A percentile compares a stretch with the other conserved stretches of the same genome.
phyloP scores from a whole-genome alignment of 2,888 invertebrate genomes.

The Machimus rusticus region DNA sequence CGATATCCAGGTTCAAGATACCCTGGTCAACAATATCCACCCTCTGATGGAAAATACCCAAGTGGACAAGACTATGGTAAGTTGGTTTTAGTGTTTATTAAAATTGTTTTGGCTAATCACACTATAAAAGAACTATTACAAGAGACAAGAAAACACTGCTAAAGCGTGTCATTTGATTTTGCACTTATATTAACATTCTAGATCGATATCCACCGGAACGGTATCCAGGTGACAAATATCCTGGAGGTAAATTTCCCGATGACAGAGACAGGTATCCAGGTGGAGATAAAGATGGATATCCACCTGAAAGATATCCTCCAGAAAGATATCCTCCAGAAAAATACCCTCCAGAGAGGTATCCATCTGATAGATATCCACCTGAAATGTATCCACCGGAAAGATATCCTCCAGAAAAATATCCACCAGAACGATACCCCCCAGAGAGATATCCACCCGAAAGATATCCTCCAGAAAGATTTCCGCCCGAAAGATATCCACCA shows the following conservation, averaged over 20 bases:
- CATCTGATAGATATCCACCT: conserved; percentile 59
- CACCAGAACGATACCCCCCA: conserved; percentile 63
- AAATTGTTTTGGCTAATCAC: not conserved
- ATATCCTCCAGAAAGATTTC: conserved; percentile 62
- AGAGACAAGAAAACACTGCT: conserved; percentile 43
- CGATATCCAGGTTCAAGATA: conserved; percentile 61
- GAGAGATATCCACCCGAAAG: conserved; percentile 63
- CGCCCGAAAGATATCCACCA: conserved; percentile 50
- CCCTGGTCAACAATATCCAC: conserved; percentile 56
- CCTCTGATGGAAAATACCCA: conserved; percentile 52
- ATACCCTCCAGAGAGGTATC: conserved; percentile 61
- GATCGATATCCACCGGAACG: conserved; percentile 58
- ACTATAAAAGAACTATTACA: conserved; percentile 13
- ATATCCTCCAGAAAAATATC: conserved; percentile 52
- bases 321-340: conserved; percentile 57
- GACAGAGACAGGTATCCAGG: conserved; percentile 52
- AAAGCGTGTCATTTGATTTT: conserved; percentile 42
- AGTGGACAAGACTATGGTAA: conserved; percentile 56
- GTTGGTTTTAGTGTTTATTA: not conserved
- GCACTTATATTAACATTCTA: conserved; percentile 44
- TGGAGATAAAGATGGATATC: conserved; percentile 61
- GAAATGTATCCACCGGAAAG: conserved; percentile 56
- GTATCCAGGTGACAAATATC: conserved; percentile 57
- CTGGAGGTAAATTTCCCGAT: conserved; percentile 55
- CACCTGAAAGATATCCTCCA: conserved; percentile 53